Evolutionary conservation across 2,888 invertebrate species (phyloP).

Genomic region (Caprella mutica): DNA sequence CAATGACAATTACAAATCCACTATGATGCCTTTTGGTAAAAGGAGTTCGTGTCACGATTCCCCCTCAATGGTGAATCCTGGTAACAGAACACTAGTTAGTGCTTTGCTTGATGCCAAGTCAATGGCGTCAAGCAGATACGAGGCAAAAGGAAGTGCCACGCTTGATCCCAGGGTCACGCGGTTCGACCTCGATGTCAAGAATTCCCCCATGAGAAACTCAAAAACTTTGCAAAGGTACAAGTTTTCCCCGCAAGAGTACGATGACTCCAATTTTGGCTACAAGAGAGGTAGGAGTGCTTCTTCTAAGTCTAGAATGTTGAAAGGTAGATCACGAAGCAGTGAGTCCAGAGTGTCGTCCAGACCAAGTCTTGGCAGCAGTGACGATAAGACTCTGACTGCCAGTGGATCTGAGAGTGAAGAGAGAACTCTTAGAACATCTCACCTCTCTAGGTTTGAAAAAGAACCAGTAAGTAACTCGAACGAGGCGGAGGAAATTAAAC

Average conservation of each 20-base stretch:
- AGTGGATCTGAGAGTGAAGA: constrained; percentile 34
- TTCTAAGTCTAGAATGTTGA: constrained; percentile 3
- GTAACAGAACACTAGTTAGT: constrained; percentile 19
- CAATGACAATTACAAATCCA: neutral
- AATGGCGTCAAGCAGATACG: neutral
- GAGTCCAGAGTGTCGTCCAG: constrained; percentile 31
- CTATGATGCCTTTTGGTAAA: constrained; percentile 12
- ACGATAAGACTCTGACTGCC: constrained; percentile 24
- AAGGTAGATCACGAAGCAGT: constrained; percentile 31
- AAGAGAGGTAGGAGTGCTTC: constrained; percentile 10
- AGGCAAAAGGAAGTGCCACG: neutral
- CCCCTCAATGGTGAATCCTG: constrained; percentile 20
- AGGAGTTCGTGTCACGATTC: constrained; percentile 19
- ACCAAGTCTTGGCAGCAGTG: constrained; percentile 28
- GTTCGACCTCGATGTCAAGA: constrained; percentile 8
- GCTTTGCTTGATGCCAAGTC: constrained; percentile 23
- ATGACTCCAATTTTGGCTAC: no score
- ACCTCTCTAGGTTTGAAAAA: constrained; percentile 16
- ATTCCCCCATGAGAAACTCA: constrained; percentile 5
- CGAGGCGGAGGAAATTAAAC: constrained; percentile 19
- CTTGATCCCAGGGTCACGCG: constrained; percentile 5
- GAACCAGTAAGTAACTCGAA: neutral
- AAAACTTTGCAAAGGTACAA: constrained; percentile 9
- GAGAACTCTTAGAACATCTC: constrained; percentile 14
- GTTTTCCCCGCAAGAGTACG: neutral